Conservation (phyloP, 2,113 vertebrate genomes). For the Onychorhynchus coronatus region DNA sequence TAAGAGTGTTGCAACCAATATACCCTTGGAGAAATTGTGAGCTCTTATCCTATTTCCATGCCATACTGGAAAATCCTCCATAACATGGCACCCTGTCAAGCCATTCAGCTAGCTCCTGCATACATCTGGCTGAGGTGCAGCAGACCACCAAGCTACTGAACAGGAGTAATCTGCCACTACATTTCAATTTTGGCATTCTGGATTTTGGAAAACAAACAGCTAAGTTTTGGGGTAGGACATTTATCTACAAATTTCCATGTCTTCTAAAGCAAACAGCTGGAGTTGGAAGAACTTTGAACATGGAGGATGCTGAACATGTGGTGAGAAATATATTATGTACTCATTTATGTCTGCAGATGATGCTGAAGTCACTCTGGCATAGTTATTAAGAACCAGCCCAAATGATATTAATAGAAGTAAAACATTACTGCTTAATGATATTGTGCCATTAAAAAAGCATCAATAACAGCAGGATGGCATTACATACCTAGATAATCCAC, state of each 20-base stretch:
- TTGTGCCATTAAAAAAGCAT: constrained; percentile 42
- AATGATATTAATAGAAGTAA: constrained; percentile 61
- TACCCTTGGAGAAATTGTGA: not conserved
- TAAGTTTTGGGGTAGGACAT: not conserved
- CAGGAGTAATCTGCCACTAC: not conserved
- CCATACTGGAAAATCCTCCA: not conserved
- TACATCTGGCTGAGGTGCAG: not conserved
- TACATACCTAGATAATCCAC: constrained; percentile 11
- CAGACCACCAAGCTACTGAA: not conserved
- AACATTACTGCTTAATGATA: constrained; percentile 47
- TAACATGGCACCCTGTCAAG: not conserved
- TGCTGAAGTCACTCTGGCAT: not conserved
- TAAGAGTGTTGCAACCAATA: not conserved
- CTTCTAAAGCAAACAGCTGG: not conserved
- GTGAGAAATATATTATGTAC: not conserved
- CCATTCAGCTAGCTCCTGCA: not conserved
- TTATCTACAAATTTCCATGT: not conserved
- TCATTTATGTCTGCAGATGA: not conserved
- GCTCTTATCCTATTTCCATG: not conserved
- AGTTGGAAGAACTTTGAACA: not conserved
- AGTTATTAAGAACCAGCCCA: constrained; percentile 31
- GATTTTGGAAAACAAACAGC: not conserved
- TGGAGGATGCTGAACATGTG: not conserved
- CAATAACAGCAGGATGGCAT: constrained; percentile 43
- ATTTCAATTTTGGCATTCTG: not conserved